These are phyloP conservation scores for Hyalella azteca DNA, from an alignment of 2,888 invertebrate genomes.

Conservation along the genomic window DNA sequence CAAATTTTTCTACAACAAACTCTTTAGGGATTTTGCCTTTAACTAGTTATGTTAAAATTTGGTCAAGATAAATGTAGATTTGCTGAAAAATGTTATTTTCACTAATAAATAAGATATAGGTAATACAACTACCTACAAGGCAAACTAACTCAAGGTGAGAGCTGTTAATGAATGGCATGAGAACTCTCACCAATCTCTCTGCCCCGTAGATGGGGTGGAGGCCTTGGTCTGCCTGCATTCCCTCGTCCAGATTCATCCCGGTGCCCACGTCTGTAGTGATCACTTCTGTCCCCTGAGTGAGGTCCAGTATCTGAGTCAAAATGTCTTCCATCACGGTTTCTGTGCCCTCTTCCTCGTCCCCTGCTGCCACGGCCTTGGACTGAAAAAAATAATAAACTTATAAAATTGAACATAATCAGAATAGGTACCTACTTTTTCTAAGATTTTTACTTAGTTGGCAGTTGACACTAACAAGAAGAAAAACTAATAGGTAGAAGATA, in stretches of 20 bases:
- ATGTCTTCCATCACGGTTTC: conserved; percentile 12
- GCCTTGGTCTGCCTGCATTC: conserved; percentile 3
- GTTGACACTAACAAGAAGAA: no score
- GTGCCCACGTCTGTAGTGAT: conserved; percentile 1
- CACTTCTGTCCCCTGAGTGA: conserved; percentile 3
- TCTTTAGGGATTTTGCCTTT: not conserved
- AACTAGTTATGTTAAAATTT: not conserved
- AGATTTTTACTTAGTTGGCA: no score
- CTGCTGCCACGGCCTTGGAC: conserved; percentile 1
- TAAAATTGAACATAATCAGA: not conserved
- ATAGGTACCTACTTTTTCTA: no score
- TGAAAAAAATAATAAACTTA: not conserved
- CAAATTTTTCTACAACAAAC: not conserved
- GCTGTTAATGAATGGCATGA: not conserved
- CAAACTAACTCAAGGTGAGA: not conserved
- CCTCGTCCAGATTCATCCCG: conserved; percentile 30
- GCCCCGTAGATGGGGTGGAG: conserved; percentile 42
- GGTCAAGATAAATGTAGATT: not conserved
- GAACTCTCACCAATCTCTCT: conserved; percentile 46
- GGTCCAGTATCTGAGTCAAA: conserved; percentile 19
- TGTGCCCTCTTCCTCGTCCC: conserved; percentile 28
- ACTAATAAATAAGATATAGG: not conserved
- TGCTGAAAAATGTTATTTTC: not conserved
- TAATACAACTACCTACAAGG: not conserved
- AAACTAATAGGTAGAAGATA: no score